Evolutionary conservation across 2,797 vertebrate species (phyloP), one percentile per base, ranked within the genome.

Genomic region (Sebastes hubbsi): DNA sequence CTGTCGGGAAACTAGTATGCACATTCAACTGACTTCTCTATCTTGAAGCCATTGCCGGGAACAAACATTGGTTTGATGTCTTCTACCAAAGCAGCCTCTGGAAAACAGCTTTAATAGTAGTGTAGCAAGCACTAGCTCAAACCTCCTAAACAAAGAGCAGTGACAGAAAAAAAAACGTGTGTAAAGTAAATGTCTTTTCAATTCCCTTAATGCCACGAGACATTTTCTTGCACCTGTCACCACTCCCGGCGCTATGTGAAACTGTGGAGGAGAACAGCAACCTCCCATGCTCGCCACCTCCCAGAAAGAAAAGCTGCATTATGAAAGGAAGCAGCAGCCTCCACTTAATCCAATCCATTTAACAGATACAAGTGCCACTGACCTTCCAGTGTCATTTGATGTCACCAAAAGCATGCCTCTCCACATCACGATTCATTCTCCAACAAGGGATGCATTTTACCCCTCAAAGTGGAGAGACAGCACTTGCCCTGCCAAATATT

Each of bases 321-420:
- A 94, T 93, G 92, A 94, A 94, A 92, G 90, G 91, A 94, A 93
- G 92, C 81, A 78, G 89, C 81, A 94, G 94, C 90, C 90, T 89
- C 92, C 92, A 95, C 93, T 96, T 94, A 95, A 95, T 94, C 94
- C 93, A 95, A 88, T 91, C 92, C 89, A 91, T 94, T 93, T 93
- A 95, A 96, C 95, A 95, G 93, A 95, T 85, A 92, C 91, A 93
- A 93, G 91, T 95, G 95, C 92, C 89, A 89, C 87, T 95, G 95
- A 96, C 95, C 95, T 95, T 95, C 94, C 90, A 81, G 89, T 94
- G 94, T 94, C 94, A 95, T 95, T 95, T 91, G 90, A 91, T 95
- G 94, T 93, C 24, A 55, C 84, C 89, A 94, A 92, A 93, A 93
- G 89, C 84, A 88, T 89, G 93, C 89, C 91, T 95, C 91, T 88